A percentile compares a stretch with the other conserved stretches of the same genome.
Evolutionary conservation across 2,888 invertebrate genomes (phyloP).

Genomic region (Agonopterix heracliana): DNA sequence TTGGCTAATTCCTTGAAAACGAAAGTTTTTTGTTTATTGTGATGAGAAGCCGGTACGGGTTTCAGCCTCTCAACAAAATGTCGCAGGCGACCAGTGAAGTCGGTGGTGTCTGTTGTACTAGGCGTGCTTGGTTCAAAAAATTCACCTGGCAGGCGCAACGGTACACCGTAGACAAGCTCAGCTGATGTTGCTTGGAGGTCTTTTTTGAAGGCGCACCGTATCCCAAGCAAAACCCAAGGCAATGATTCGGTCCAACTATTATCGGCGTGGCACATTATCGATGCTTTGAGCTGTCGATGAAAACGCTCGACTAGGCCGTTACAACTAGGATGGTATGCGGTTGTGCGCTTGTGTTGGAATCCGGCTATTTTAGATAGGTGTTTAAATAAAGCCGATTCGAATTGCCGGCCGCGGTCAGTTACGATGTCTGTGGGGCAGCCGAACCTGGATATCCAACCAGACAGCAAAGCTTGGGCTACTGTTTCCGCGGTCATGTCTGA

Average conservation of each 20-base stretch:
- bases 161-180: slow-evolving; percentile 21
- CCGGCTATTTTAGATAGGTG: slow-evolving; percentile 7
- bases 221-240: slow-evolving; percentile 15
- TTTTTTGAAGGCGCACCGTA: slow-evolving; percentile 15
- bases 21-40: slow-evolving; percentile 6
- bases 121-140: slow-evolving; percentile 8
- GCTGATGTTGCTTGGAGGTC: slow-evolving; percentile 13
- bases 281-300: slow-evolving; percentile 21
- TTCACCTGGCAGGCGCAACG: slow-evolving; percentile 13
- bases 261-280: slow-evolving; percentile 22
- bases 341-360: slow-evolving; percentile 13
- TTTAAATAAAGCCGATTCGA: slow-evolving; percentile 19
- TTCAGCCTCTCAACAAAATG: slow-evolving; percentile 3
- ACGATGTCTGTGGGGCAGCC: slow-evolving; percentile 19
- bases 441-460: no score
- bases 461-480: no score
- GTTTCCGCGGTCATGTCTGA: no score
- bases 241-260: slow-evolving; percentile 14
- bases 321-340: slow-evolving; percentile 20
- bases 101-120: slow-evolving; percentile 7
- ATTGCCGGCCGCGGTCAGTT: no score
- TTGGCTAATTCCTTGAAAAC: slow-evolving; percentile 15
- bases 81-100: slow-evolving; percentile 11
- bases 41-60: slow-evolving; percentile 9
- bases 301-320: no score